These are phyloP conservation scores for Chromoteleia sp. DNA, from an alignment of 2,888 invertebrate genomes.

Conservation along the genomic window DNA sequence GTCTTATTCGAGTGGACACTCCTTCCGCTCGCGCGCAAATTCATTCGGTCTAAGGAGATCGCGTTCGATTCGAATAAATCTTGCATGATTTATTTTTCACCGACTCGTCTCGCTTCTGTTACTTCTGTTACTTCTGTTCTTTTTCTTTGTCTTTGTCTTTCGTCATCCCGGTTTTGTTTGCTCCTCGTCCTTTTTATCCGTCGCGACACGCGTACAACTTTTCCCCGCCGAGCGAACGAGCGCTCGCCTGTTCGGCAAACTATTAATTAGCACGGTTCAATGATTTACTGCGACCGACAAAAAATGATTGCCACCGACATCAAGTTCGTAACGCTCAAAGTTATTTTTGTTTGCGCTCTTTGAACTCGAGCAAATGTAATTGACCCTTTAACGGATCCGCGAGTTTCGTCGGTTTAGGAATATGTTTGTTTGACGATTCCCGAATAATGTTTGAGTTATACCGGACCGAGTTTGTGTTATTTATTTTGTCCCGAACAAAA, in stretches of 20 bases:
- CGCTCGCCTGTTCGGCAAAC: conserved; percentile 38
- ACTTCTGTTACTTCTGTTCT: background rate
- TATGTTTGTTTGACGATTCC: conserved; percentile 32
- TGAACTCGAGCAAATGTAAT: conserved; percentile 36
- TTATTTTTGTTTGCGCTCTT: conserved; percentile 48
- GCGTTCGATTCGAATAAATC: conserved; percentile 55
- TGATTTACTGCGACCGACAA: conserved; percentile 36
- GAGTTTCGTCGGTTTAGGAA: conserved; percentile 23
- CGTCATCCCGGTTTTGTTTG: background rate
- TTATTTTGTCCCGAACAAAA: no score
- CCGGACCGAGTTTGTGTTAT: no score
- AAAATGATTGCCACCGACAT: conserved; percentile 46
- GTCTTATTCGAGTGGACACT: conserved; percentile 66
- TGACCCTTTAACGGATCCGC: conserved; percentile 39
- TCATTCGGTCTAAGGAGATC: conserved; percentile 55
- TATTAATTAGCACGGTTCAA: conserved; percentile 52
- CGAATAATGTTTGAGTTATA: conserved; percentile 14
- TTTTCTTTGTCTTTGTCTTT: background rate
- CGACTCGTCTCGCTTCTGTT: conserved; percentile 3
- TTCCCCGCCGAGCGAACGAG: conserved; percentile 8
- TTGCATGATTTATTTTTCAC: conserved; percentile 49
- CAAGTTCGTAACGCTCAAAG: conserved; percentile 35
- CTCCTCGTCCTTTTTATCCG: conserved; percentile 2
- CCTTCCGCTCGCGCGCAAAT: conserved; percentile 56
- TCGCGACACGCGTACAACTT: conserved; percentile 12